phyloP scores from a whole-genome alignment of 2,888 invertebrate species.

The Lampropteryx suffumata region DNA sequence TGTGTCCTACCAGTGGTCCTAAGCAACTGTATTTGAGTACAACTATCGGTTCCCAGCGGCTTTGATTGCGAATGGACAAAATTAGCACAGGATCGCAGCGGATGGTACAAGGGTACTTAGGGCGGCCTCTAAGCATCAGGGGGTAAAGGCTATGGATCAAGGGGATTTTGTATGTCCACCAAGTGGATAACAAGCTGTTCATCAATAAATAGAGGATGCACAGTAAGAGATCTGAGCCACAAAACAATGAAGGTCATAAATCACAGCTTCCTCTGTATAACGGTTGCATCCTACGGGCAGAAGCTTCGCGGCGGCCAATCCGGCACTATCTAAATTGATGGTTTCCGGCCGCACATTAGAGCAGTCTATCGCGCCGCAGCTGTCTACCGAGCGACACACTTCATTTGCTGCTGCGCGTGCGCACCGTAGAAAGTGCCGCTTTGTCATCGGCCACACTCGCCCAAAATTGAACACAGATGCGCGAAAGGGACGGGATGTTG shows the following conservation, averaged over 20 bases:
- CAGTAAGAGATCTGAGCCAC: slow-evolving; percentile 60
- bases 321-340: slow-evolving; percentile 80
- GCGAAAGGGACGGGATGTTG: slow-evolving; percentile 46
- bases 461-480: slow-evolving; percentile 65
- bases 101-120: too few relatives aligned
- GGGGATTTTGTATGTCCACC: slow-evolving; percentile 30
- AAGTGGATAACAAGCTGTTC: slow-evolving; percentile 45
- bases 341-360: slow-evolving; percentile 78
- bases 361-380: slow-evolving; percentile 66
- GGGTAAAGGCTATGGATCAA: too few relatives aligned
- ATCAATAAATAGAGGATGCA: slow-evolving; percentile 61
- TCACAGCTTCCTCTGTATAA: slow-evolving; percentile 76
- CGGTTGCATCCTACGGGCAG: slow-evolving; percentile 75
- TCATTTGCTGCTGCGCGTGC: slow-evolving; percentile 77
- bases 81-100: too few relatives aligned
- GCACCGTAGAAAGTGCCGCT: slow-evolving; percentile 76
- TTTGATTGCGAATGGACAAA: too few relatives aligned
- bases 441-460: slow-evolving; percentile 58
- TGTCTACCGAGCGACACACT: slow-evolving; percentile 78
- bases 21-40: too few relatives aligned
- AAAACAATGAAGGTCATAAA: slow-evolving; percentile 80
- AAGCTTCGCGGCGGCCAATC: slow-evolving; percentile 74
- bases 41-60: too few relatives aligned
- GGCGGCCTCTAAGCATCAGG: too few relatives aligned
- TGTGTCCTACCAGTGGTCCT: too few relatives aligned